Conservation (phyloP, 2,888 invertebrate genomes). For the Lepidocyrtoides sp. region DNA sequence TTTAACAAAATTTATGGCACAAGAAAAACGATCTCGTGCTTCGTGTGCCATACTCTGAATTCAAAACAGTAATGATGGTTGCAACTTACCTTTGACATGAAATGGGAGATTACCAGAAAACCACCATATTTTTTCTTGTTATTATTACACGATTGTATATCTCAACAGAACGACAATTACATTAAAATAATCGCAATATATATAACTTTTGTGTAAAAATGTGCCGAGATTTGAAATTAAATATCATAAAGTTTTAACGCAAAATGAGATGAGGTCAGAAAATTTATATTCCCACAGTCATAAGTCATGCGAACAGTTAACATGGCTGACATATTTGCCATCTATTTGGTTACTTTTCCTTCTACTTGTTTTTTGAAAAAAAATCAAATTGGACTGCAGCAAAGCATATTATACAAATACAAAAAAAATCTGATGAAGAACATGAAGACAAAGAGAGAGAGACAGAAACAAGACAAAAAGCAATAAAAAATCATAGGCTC, state of each 20-base stretch:
- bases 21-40: background rate
- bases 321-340: slow-evolving; percentile 71
- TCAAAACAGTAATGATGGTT: background rate
- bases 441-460: background rate
- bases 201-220: slow-evolving; percentile 1
- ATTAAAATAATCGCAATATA: background rate
- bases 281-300: slow-evolving; percentile 75
- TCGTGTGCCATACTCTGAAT: background rate
- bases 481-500: slow-evolving; percentile 55
- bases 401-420: slow-evolving; percentile 2
- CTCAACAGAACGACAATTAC: background rate
- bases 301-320: slow-evolving; percentile 78
- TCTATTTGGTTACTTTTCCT: slow-evolving; percentile 52
- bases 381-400: background rate
- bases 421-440: background rate
- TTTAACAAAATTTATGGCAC: slow-evolving; percentile 8
- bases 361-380: background rate
- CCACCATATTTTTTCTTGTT: slow-evolving; percentile 50
- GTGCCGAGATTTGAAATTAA: slow-evolving; percentile 49
- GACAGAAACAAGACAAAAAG: slow-evolving; percentile 42
- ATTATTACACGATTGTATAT: slow-evolving; percentile 7
- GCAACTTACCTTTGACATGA: slow-evolving; percentile 58
- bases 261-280: slow-evolving; percentile 75
- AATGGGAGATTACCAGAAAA: slow-evolving; percentile 57
- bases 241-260: background rate